phyloP scores from a whole-genome alignment of 2,888 invertebrate genomes.

The Sinelater perroti region DNA sequence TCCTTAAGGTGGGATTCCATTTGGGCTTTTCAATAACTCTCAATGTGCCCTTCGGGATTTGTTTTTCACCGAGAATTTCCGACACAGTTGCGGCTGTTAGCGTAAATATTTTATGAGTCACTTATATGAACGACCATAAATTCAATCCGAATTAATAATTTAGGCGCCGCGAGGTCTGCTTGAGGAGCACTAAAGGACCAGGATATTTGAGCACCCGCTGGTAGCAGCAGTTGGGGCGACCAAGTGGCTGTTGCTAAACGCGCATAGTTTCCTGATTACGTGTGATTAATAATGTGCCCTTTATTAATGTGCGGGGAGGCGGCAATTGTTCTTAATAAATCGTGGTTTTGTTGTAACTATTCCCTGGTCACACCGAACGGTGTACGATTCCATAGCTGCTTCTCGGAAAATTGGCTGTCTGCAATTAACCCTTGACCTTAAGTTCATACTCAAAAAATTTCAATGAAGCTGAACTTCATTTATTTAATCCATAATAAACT shows the following conservation, averaged over 20 bases:
- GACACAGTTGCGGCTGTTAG: background rate
- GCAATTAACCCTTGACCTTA: too few species aligned
- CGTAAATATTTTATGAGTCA: conserved; percentile 2
- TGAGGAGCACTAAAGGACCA: background rate
- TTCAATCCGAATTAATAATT: background rate
- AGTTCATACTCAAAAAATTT: too few species aligned
- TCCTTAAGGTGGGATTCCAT: conserved; percentile 14
- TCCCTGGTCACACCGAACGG: too few species aligned
- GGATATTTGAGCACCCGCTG: background rate
- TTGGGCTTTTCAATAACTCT: conserved; percentile 23
- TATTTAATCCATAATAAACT: too few species aligned
- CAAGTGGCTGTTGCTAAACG: conserved; percentile 17
- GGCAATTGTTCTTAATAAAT: too few species aligned
- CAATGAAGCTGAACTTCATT: too few species aligned
- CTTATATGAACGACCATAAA: background rate
- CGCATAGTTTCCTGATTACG: conserved; percentile 20
- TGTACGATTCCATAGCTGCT: too few species aligned
- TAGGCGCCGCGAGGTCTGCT: background rate
- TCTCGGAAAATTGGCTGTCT: too few species aligned
- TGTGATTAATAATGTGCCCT: conserved; percentile 23
- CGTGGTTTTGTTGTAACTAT: too few species aligned
- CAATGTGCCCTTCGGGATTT: conserved; percentile 9
- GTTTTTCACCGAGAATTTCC: conserved; percentile 2
- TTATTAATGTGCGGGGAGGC: conserved; percentile 19
- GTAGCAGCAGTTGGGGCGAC: conserved; percentile 13